A percentile compares a stretch with the other conserved stretches of the same genome.
phyloP scores from a whole-genome alignment of 2,797 vertebrate species.

The Enteromius afrohamiltoni region DNA sequence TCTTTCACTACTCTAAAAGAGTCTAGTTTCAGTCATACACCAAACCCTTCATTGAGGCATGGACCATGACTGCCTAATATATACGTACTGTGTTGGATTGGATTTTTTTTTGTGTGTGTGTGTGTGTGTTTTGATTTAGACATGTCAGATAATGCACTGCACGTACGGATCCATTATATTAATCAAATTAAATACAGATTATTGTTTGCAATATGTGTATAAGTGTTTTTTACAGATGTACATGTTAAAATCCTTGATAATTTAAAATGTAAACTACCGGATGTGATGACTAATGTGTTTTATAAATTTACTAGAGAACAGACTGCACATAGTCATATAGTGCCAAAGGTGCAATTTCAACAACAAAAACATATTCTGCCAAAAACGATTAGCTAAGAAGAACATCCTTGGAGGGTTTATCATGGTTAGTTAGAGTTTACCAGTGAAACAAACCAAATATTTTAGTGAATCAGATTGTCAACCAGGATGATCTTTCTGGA shows the following conservation, averaged over 20 bases:
- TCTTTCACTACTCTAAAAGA: background rate
- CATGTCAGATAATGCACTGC: background rate
- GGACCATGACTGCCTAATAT: background rate
- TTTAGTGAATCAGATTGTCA: background rate
- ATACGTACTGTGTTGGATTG: too few relatives aligned
- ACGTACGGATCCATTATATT: background rate
- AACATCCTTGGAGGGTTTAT: background rate
- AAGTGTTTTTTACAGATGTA: background rate
- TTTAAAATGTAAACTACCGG: background rate
- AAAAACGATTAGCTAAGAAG: background rate
- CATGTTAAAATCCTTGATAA: background rate
- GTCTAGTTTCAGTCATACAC: slow-evolving; percentile 3
- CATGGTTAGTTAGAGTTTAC: background rate
- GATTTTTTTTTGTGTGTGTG: background rate
- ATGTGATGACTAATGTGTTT: background rate
- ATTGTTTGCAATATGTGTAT: background rate
- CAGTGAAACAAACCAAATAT: background rate
- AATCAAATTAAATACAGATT: background rate
- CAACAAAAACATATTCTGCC: background rate
- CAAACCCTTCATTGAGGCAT: slow-evolving; percentile 1
- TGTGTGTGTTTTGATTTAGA: background rate
- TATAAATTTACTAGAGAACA: background rate
- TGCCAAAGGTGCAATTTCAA: background rate
- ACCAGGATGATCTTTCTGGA: background rate
- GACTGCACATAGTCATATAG: background rate